Conservation (phyloP, 2,888 invertebrate genomes). For the Eupithecia exiguata region DNA sequence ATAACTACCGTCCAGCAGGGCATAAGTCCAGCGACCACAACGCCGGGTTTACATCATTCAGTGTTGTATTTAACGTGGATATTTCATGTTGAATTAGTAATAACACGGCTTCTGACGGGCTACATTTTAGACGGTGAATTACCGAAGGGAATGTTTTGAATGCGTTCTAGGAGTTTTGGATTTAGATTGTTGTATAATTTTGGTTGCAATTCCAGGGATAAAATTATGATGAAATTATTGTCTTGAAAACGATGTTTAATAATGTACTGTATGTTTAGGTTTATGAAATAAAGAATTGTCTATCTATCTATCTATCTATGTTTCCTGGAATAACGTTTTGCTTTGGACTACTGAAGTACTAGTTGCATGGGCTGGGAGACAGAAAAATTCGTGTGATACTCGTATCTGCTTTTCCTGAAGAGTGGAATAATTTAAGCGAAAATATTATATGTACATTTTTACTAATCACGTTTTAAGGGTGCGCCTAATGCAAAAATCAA, state of each 20-base stretch:
- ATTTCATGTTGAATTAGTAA: slow-evolving; percentile 50
- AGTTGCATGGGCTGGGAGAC: not conserved
- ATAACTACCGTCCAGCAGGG: slow-evolving; percentile 74
- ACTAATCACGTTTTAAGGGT: not conserved
- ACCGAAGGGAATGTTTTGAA: slow-evolving; percentile 44
- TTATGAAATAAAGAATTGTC: no score
- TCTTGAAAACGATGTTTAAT: not conserved
- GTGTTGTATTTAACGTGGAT: slow-evolving; percentile 59
- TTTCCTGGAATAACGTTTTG: not conserved
- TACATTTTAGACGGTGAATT: slow-evolving; percentile 46
- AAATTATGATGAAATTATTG: not conserved
- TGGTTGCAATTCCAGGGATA: slow-evolving; percentile 11
- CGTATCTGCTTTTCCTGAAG: not conserved
- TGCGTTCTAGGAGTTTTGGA: slow-evolving; percentile 38
- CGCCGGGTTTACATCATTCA: slow-evolving; percentile 63
- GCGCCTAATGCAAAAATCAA: no score
- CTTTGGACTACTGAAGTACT: not conserved
- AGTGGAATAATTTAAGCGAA: not conserved
- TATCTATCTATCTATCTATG: no score
- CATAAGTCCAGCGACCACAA: slow-evolving; percentile 78
- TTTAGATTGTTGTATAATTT: slow-evolving; percentile 34
- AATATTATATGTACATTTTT: not conserved
- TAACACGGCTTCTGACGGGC: slow-evolving; percentile 46
- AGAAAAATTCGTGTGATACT: not conserved
- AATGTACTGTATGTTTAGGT: no score